These are phyloP conservation scores for Meliscaeva auricollis DNA, from an alignment of 2,888 invertebrate genomes.

Conservation along the genomic window DNA sequence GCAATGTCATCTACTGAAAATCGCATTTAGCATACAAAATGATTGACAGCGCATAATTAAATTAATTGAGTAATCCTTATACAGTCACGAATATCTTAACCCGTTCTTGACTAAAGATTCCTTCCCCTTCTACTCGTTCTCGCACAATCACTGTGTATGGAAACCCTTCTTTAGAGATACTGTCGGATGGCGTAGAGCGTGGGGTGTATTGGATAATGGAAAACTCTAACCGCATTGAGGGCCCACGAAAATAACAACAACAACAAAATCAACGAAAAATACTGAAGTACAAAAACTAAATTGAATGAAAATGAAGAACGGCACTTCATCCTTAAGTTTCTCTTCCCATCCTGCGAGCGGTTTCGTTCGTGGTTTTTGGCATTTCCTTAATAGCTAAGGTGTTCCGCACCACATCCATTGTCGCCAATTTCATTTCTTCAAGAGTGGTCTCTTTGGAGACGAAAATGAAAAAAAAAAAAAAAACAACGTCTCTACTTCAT, in stretches of 20 bases:
- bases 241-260: slow-evolving; percentile 53
- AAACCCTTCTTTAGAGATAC: slow-evolving; percentile 54
- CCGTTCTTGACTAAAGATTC: slow-evolving; percentile 55
- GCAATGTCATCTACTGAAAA: slow-evolving; percentile 73
- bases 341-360: slow-evolving; percentile 38
- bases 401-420: slow-evolving; percentile 63
- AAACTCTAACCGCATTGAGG: slow-evolving; percentile 69
- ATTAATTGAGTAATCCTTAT: slow-evolving; percentile 84
- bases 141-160: slow-evolving; percentile 49
- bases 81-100: slow-evolving; percentile 73
- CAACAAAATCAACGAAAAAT: slow-evolving; percentile 19
- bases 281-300: slow-evolving; percentile 66
- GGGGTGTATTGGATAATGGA: slow-evolving; percentile 72
- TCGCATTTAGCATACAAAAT: slow-evolving; percentile 80
- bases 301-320: slow-evolving; percentile 76
- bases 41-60: slow-evolving; percentile 85
- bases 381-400: slow-evolving; percentile 75
- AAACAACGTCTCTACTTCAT: slow-evolving; percentile 55
- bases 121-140: slow-evolving; percentile 33
- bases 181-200: not conserved
- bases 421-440: slow-evolving; percentile 49
- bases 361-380: slow-evolving; percentile 72
- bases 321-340: slow-evolving; percentile 66
- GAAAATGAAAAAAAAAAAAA: slow-evolving; percentile 51
- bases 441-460: slow-evolving; percentile 59